phyloP scores from a whole-genome alignment of 1,140 invertebrate genomes.

The fruit fly (Drosophila melanogaster) region DNA sequence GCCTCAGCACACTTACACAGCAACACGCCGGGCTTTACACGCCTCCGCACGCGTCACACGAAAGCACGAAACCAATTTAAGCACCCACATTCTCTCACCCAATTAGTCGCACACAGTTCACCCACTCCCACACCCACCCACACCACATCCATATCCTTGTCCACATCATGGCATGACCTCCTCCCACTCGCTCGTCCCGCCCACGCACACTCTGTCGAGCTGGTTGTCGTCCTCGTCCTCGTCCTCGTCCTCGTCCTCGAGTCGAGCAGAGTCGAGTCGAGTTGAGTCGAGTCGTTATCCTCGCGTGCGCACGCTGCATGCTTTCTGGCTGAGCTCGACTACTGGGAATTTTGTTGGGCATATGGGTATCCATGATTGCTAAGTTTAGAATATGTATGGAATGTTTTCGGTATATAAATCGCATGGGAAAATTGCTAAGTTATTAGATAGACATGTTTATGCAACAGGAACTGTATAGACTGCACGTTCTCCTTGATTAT shows the following conservation, averaged over 20 bases:
- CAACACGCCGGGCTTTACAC: slow-evolving; percentile 65
- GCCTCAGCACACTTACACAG: slow-evolving; percentile 26
- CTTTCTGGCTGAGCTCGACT: slow-evolving; percentile 45
- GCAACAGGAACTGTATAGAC: no score
- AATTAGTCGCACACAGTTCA: slow-evolving; percentile 78
- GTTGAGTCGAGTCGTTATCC: slow-evolving; percentile 73
- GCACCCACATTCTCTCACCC: slow-evolving; percentile 82
- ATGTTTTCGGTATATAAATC: no score
- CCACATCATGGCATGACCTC: slow-evolving; percentile 9
- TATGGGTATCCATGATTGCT: background rate
- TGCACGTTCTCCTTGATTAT: no score
- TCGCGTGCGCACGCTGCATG: slow-evolving; percentile 77
- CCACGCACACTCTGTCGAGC: slow-evolving; percentile 33
- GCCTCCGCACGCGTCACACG: slow-evolving; percentile 81
- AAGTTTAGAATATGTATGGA: background rate
- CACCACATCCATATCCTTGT: background rate
- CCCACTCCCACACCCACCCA: slow-evolving; percentile 27
- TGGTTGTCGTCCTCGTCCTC: slow-evolving; percentile 48
- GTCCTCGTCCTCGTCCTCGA: slow-evolving; percentile 67
- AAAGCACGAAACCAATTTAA: slow-evolving; percentile 83
- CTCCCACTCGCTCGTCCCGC: slow-evolving; percentile 8
- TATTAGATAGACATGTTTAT: no score
- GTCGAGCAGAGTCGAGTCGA: slow-evolving; percentile 12
- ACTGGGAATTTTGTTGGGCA: background rate
- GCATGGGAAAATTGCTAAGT: no score